Conservation (phyloP, 2,113 vertebrate genomes). For the Capreolus pygargus region DNA sequence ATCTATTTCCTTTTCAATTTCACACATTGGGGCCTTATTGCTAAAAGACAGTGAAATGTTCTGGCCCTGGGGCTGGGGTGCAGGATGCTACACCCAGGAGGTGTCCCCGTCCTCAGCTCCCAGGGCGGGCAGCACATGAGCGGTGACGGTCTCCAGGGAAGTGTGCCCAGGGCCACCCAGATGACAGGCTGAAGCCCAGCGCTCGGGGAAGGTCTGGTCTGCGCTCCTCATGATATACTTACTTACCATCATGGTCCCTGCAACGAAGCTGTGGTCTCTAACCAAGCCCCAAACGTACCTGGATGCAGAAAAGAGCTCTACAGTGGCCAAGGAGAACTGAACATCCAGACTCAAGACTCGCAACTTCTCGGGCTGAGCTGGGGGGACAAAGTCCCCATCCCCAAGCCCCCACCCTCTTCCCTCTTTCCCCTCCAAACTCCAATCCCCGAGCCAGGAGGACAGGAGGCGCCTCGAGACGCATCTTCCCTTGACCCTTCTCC, state of each 20-base stretch:
- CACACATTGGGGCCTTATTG: not conserved
- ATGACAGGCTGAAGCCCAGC: not conserved
- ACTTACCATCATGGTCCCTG: not conserved
- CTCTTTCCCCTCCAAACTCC: not conserved
- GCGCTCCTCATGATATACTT: not conserved
- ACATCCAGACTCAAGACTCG: not conserved
- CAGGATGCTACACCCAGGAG: not conserved
- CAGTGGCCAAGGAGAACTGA: not conserved
- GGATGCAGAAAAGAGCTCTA: not conserved
- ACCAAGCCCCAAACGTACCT: not conserved
- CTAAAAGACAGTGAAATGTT: not conserved
- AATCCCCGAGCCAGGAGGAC: not conserved
- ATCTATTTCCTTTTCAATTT: not conserved
- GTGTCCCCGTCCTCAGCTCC: not conserved
- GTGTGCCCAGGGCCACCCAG: not conserved
- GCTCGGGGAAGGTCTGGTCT: not conserved
- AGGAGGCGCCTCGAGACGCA: not conserved
- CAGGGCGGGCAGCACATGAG: not conserved
- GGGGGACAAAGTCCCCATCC: not conserved
- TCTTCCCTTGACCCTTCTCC: not conserved
- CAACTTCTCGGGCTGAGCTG: not conserved
- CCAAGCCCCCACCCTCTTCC: fast-evolving
- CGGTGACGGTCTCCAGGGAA: fast-evolving
- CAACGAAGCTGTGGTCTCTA: not conserved
- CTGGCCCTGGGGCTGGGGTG: not conserved